These are phyloP conservation scores for Vireo altiloquus DNA, from an alignment of 2,113 vertebrate genomes.

Conservation along the genomic window DNA sequence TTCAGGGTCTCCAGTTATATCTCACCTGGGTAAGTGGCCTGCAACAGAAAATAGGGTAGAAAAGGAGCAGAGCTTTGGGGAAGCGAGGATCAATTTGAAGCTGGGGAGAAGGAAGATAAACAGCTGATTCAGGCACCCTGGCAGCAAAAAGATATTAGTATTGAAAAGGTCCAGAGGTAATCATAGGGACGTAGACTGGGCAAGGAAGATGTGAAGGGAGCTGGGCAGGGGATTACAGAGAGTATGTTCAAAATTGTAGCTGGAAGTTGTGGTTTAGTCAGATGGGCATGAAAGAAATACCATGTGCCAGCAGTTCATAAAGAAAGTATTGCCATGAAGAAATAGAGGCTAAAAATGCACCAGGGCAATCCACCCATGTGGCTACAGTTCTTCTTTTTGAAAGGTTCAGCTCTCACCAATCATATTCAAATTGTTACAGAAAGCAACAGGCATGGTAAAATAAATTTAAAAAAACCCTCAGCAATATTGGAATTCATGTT, in stretches of 20 bases:
- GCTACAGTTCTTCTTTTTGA: background rate
- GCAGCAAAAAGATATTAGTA: background rate
- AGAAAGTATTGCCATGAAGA: background rate
- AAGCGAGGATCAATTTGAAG: background rate
- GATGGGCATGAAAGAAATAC: background rate
- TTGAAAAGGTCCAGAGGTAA: background rate
- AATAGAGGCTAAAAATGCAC: background rate
- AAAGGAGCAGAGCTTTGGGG: background rate
- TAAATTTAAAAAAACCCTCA: background rate
- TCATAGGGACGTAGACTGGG: background rate
- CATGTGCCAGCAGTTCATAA: background rate
- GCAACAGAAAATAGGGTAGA: background rate
- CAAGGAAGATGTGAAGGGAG: background rate
- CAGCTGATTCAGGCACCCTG: background rate
- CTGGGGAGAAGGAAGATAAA: background rate
- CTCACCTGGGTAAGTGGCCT: background rate
- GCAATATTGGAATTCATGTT: background rate
- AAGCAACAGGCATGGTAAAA: background rate
- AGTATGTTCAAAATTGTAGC: background rate
- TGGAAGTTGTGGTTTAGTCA: background rate
- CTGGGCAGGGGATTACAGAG: background rate
- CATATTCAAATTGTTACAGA: background rate
- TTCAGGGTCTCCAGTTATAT: background rate
- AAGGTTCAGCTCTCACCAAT: background rate
- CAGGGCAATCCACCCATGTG: background rate